A percentile compares a stretch with the other conserved stretches of the same genome.
Evolutionary conservation across 2,113 vertebrate species (phyloP).

Genomic region (Edolisoma coerulescens): DNA sequence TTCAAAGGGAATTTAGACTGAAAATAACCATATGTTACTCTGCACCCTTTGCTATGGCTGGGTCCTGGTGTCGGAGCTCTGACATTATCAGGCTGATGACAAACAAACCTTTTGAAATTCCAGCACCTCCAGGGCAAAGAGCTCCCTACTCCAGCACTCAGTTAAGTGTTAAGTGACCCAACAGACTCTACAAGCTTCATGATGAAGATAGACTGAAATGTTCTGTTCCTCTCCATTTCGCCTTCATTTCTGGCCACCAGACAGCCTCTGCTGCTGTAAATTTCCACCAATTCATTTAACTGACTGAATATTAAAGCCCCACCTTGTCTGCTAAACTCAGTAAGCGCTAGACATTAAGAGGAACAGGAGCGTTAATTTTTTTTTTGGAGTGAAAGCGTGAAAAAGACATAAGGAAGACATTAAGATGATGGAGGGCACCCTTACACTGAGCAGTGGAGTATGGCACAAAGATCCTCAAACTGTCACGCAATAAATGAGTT

Average conservation of each 20-base stretch:
- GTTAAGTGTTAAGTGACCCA: background rate
- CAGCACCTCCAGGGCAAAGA: slow-evolving; percentile 8
- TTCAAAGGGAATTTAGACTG: background rate
- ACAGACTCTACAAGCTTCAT: background rate
- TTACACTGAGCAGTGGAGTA: background rate
- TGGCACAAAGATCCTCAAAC: background rate
- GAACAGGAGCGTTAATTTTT: background rate
- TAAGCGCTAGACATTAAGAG: background rate
- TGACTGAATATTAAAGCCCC: background rate
- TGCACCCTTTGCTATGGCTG: background rate
- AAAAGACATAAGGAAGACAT: background rate
- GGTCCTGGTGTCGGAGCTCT: background rate
- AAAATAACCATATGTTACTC: background rate
- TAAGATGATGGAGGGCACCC: background rate
- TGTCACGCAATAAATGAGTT: background rate
- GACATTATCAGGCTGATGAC: background rate
- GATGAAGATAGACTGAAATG: slow-evolving; percentile 18
- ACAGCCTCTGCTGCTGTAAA: background rate
- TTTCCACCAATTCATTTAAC: background rate
- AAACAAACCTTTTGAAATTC: background rate
- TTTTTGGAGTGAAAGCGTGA: background rate
- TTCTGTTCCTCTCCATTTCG: background rate
- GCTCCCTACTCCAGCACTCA: background rate
- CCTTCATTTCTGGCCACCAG: background rate
- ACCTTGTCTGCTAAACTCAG: slow-evolving; percentile 11